Percentiles rank a stretch among this genome's conserved stretches.
Conservation (phyloP, 2,113 vertebrate genomes). For the Equus quagga region DNA sequence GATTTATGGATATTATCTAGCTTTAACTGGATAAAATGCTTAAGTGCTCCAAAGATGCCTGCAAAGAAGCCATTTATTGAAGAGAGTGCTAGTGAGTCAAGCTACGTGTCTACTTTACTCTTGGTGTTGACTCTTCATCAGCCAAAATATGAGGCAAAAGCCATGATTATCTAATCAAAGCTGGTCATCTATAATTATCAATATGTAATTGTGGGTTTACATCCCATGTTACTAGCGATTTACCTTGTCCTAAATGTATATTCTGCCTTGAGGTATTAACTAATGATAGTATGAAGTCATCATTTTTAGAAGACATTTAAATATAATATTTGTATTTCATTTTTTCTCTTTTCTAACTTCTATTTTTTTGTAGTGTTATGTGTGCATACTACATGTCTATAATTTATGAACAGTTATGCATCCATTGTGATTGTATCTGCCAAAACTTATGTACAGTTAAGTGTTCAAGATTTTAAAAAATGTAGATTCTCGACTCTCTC, state of each 20-base stretch:
- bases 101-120: neutral
- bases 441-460: neutral
- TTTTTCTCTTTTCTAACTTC: slow-evolving; percentile 23
- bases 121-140: neutral
- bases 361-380: neutral
- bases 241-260: neutral
- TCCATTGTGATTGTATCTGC: neutral
- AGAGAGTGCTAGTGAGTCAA: neutral
- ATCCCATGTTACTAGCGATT: neutral
- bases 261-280: slow-evolving; percentile 21
- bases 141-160: neutral
- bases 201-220: neutral
- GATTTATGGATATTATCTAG: neutral
- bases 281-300: neutral
- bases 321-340: neutral
- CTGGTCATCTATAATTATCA: neutral
- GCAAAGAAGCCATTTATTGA: neutral
- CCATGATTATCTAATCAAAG: slow-evolving; percentile 21
- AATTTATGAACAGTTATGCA: slow-evolving; percentile 25
- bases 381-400: neutral
- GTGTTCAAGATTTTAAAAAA: neutral
- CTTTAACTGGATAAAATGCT: neutral
- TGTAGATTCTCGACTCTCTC: neutral
- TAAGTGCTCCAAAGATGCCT: neutral
- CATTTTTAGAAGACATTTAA: slow-evolving; percentile 26